Conservation (phyloP, 92 coral and sea anemone species). For the Actinernus sp. region DNA sequence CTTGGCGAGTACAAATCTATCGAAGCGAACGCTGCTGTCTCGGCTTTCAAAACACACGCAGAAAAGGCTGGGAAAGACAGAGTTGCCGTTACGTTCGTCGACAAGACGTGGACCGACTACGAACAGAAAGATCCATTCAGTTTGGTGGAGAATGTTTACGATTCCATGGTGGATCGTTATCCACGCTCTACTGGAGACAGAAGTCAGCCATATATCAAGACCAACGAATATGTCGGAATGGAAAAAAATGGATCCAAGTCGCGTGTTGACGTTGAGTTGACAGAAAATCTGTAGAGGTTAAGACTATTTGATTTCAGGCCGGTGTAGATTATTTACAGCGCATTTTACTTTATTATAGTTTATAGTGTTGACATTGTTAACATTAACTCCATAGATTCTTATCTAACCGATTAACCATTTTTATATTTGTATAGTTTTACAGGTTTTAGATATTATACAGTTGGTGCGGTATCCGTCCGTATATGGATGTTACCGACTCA, state of each 20-base stretch:
- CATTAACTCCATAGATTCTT: too few species aligned
- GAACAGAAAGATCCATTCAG: slow-evolving; percentile 59
- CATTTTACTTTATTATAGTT: too few species aligned
- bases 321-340: too few species aligned
- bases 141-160: slow-evolving; percentile 61
- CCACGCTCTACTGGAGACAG: slow-evolving; percentile 89
- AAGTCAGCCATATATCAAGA: slow-evolving; percentile 71
- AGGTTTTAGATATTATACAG: too few species aligned
- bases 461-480: too few species aligned
- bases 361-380: too few species aligned
- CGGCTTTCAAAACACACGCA: slow-evolving; percentile 77
- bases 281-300: neutral
- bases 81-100: slow-evolving; percentile 74
- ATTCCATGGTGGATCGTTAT: slow-evolving; percentile 73
- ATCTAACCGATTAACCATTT: too few species aligned
- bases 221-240: neutral
- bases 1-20: slow-evolving; percentile 69
- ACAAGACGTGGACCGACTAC: slow-evolving; percentile 74
- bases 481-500: too few species aligned
- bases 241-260: slow-evolving; percentile 8
- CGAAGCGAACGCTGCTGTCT: slow-evolving; percentile 82
- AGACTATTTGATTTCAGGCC: too few species aligned
- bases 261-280: neutral
- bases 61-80: slow-evolving; percentile 78
- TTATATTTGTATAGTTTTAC: too few species aligned